Evolutionary conservation across 2,113 vertebrate genomes (phyloP).

Genomic region (Myotis yumanensis): DNA sequence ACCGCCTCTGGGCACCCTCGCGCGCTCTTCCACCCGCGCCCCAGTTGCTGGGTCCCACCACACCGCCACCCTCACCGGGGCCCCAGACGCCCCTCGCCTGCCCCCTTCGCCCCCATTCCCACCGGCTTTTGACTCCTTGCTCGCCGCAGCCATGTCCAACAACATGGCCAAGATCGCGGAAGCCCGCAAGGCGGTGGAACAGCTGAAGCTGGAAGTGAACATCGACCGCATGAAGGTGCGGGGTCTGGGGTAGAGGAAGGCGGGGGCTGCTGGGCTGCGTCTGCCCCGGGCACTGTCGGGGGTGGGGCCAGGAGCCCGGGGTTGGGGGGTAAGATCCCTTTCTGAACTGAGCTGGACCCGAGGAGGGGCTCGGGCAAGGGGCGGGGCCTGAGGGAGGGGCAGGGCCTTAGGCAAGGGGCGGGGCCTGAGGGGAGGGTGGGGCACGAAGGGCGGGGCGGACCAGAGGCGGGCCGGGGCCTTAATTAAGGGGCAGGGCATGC

Average conservation of each 20-base stretch:
- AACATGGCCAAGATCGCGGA: slow-evolving; percentile 96
- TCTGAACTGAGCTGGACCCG: fast-evolving
- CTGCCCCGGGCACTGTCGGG: neutral
- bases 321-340: neutral
- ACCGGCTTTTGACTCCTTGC: neutral
- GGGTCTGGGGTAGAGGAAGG: neutral
- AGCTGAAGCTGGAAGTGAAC: slow-evolving; percentile 94
- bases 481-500: neutral
- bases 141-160: slow-evolving; percentile 89
- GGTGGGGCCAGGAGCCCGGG: neutral
- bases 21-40: neutral
- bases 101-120: neutral
- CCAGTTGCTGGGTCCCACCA: neutral
- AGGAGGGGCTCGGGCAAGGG: neutral
- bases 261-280: neutral
- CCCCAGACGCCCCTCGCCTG: neutral
- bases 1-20: neutral
- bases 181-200: slow-evolving; percentile 92
- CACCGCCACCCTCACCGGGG: neutral
- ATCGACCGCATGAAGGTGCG: slow-evolving; percentile 92
- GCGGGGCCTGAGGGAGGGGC: too few relatives aligned
- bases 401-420: too few relatives aligned
- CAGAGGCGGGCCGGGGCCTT: neutral
- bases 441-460: neutral
- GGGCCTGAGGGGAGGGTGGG: too few relatives aligned